A percentile compares a stretch with the other conserved stretches of the same genome.
Evolutionary conservation across 2,113 vertebrate genomes (phyloP).

Genomic region (Oryzias celebensis): DNA sequence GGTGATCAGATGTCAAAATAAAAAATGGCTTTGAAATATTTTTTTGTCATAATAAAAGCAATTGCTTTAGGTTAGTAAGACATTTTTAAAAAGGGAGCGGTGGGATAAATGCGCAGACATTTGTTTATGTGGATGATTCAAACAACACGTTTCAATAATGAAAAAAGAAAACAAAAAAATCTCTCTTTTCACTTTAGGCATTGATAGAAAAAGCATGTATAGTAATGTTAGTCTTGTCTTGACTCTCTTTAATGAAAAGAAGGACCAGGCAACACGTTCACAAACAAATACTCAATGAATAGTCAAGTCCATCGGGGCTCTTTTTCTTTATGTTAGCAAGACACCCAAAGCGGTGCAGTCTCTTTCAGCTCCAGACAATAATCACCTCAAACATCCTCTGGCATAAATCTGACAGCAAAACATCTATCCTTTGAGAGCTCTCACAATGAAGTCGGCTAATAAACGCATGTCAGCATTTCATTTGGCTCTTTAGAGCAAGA

Average conservation of each 20-base stretch:
- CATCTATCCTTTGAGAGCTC: slow-evolving; percentile 30
- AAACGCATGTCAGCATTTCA: slow-evolving; percentile 33
- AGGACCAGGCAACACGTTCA: slow-evolving; percentile 4
- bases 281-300: slow-evolving; percentile 6
- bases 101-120: too few species aligned
- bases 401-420: slow-evolving; percentile 34
- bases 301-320: slow-evolving; percentile 6
- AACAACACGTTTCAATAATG: neutral
- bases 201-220: neutral
- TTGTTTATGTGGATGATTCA: too few species aligned
- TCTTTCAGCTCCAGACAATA: slow-evolving; percentile 43
- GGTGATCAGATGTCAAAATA: slow-evolving; percentile 2
- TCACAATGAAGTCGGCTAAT: slow-evolving; percentile 31
- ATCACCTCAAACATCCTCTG: slow-evolving; percentile 22
- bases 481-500: slow-evolving; percentile 46
- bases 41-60: too few species aligned
- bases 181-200: neutral
- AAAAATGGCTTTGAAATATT: slow-evolving; percentile 6
- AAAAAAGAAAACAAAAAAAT: neutral
- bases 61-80: too few species aligned
- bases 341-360: slow-evolving; percentile 33
- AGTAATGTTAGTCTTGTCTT: neutral
- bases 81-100: too few species aligned
- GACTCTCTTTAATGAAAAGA: neutral
- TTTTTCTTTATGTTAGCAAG: slow-evolving; percentile 17